Conservation (phyloP, 30 jellyfish, hydroid and myxozoan species). For the Mastigias papua region DNA sequence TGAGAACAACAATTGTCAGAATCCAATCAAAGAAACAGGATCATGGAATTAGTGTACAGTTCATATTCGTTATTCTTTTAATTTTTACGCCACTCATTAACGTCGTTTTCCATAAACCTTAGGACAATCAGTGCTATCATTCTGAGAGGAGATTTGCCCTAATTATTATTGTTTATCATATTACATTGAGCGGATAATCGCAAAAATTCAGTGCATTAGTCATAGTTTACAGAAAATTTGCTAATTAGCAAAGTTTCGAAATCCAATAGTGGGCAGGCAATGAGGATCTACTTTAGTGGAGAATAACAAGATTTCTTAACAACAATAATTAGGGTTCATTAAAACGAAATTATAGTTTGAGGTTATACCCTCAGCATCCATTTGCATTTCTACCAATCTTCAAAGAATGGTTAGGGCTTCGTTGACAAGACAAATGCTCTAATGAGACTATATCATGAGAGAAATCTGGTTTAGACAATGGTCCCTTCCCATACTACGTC, state of each 20-base stretch:
- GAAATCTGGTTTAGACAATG: too few species aligned
- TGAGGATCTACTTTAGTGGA: too few species aligned
- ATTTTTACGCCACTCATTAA: slow-evolving; percentile 4
- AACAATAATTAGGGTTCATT: too few species aligned
- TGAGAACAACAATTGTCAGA: slow-evolving; percentile 5
- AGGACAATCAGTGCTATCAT: background rate
- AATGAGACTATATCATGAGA: too few species aligned
- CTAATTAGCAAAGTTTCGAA: background rate
- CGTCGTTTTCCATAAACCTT: background rate
- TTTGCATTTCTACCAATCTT: too few species aligned
- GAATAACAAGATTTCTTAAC: too few species aligned
- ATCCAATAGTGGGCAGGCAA: too few species aligned
- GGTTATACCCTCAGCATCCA: too few species aligned
- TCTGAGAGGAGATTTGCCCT: background rate
- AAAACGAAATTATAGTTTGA: too few species aligned
- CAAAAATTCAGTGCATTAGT: background rate
- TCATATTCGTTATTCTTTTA: slow-evolving; percentile 10
- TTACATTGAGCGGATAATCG: background rate
- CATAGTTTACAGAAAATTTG: background rate
- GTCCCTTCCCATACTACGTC: too few species aligned
- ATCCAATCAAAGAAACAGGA: slow-evolving; percentile 45
- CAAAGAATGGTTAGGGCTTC: too few species aligned
- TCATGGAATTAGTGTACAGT: background rate
- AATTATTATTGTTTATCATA: background rate
- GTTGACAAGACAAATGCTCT: too few species aligned